Base-by-base conservation (phyloP, 1,140 invertebrate genomes). In the Propsilocerus akamusi region DNA sequence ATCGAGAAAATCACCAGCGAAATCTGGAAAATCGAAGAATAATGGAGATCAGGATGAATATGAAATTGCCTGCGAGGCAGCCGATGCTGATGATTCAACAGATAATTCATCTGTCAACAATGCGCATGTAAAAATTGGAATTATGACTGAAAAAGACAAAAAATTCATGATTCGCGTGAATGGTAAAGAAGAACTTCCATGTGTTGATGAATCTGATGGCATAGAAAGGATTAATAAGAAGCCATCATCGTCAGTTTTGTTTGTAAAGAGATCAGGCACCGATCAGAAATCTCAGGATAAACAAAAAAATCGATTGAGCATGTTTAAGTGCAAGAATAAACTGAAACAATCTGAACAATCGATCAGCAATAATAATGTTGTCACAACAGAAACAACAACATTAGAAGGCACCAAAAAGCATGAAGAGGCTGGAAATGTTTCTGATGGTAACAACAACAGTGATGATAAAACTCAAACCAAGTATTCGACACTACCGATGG, bases 131-230 rank as follows among this genome's bases (percentile, higher is more conserved):
- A 68, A 68, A 54, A 67, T 67, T 46, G 60, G 62, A 22, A 59
- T 64, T 25, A 55, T 68, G 5, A 65, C 60, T 41, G 64, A 67
- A 47, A 61, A 59, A 24, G 67, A 66, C 41, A 65, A 58, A 53
- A 69, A 68, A 47, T 61, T 67, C 4, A 69, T 70, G 58, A 67
- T 71, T 7, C 71, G 68, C 10, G 79, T 81, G 0, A 72, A 78
- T 51, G 80, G 79, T 17, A 75, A 75, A 53, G 80, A 82, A 59
- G 81, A 82, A 59, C 60, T 81, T 50, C 79, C 79, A 0, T 70
- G 68, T 53, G 34, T 41, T 4, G 34, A 41, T 6, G 22, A 41
- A 41, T 14, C 8, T 8, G 34, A 41, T 17, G 22, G 22, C 5
- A 41, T 17, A 20, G 22, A 41, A 10, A 41, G 22, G 11, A 22